Base-by-base conservation (phyloP, 30 jellyfish, hydroid and myxozoan species). In the Aurelia aurita region DNA sequence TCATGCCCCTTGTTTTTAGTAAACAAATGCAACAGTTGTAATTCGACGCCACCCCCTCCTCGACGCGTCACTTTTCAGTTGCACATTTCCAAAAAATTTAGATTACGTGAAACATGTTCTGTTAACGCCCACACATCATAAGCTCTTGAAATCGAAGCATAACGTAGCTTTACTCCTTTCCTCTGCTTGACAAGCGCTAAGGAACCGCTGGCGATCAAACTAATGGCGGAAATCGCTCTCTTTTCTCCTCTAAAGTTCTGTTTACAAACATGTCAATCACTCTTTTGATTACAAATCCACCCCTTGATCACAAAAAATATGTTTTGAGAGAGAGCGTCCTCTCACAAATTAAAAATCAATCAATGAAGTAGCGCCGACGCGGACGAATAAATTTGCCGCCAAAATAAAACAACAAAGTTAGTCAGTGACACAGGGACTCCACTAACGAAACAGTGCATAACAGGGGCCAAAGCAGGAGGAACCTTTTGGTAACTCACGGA, bases 161-260 rank as follows among this genome's bases (percentile, higher is more conserved):
- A 22, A 44, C 19, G 27, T 19, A 74, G 73, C 54, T 46, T 39
- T 28, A 31, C 80, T 61, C 62, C 63, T 65, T 65, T 65, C 82
- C 82, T 79, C 46, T 49, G 43, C 45, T 16, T 64, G 90, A 65
- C 90, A 79, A 53, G 74, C 16, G 23, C n/a, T 14, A 49, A 67
- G 61, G 74, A 8, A 43, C 90, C 90, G 90, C 90, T 79, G 61
- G 55, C 74, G 90, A 20, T 16, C 64, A 79, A 64, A 66, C 66
- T 66, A 62, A 16, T 31, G 82, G 82, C 90, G 90, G 90, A 79
- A 79, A 79, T 79, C 90, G 90, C 90, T 71, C 67, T 58, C 82
- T 73, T 63, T 79, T 65, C 65, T 76, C 13, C 68, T 43, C 73
- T 46, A 58, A 63, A 22, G 82, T 65, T 54, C 44, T 79, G 39